Conservation (phyloP, 2,797 vertebrate genomes). For the Tadarida brasiliensis region DNA sequence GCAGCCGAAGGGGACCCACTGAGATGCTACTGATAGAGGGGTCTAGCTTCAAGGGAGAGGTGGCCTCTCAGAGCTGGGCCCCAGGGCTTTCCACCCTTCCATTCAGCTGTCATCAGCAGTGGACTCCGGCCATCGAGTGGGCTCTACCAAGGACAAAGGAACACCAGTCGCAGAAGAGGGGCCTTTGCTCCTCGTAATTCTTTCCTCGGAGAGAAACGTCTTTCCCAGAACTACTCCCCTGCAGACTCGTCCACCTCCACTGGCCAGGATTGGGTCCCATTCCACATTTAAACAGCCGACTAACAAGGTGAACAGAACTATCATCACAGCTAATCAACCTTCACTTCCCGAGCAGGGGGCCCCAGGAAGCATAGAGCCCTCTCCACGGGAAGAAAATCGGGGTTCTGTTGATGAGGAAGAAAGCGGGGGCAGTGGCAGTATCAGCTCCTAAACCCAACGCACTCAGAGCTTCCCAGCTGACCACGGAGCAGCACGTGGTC, state of each 20-base stretch:
- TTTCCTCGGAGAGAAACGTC: not conserved
- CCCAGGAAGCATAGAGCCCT: not conserved
- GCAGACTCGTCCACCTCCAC: not conserved
- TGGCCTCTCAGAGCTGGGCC: not conserved
- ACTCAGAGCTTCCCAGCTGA: fast-evolving
- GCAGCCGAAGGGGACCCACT: fast-evolving
- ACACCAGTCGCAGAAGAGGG: not conserved
- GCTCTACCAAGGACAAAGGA: not conserved
- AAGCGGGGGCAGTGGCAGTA: not conserved
- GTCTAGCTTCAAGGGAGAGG: not conserved
- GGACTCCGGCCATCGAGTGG: not conserved
- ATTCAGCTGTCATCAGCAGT: not conserved
- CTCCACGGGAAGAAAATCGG: not conserved
- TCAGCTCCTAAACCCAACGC: fast-evolving
- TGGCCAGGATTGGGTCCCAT: not conserved
- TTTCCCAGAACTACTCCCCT: not conserved
- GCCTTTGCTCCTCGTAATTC: not conserved
- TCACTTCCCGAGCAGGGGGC: not conserved
- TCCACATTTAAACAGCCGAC: not conserved
- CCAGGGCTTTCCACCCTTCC: not conserved
- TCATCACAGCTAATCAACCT: too few species aligned
- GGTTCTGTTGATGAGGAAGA: not conserved
- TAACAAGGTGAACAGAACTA: not conserved
- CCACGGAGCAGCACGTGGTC: not conserved
- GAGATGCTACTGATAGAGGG: not conserved